Evolutionary conservation across 2,888 invertebrate genomes (phyloP).

Genomic region (Corbicula japonica): DNA sequence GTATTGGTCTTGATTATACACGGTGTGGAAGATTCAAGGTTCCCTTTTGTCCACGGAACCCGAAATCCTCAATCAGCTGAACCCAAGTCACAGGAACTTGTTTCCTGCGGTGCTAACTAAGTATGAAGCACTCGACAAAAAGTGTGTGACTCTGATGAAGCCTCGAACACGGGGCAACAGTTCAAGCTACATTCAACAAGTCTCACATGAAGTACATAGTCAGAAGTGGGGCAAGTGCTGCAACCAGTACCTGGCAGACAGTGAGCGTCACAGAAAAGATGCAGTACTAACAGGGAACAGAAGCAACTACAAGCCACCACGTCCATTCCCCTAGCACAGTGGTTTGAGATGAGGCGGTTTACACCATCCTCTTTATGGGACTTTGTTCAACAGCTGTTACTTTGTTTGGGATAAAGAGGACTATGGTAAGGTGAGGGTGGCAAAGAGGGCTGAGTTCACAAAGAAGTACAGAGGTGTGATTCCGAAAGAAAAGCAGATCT

Average conservation of each 20-base stretch:
- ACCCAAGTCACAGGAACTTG: too few species aligned
- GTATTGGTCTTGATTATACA: too few species aligned
- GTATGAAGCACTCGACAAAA: too few species aligned
- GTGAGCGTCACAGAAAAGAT: background rate
- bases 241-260: background rate
- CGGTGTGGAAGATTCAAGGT: too few species aligned
- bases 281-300: background rate
- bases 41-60: too few species aligned
- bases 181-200: slow-evolving; percentile 33
- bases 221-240: background rate
- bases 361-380: slow-evolving; percentile 62
- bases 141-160: slow-evolving; percentile 51
- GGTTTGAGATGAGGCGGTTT: slow-evolving; percentile 55
- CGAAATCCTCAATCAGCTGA: too few species aligned
- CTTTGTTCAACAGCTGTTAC: slow-evolving; percentile 28
- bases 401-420: background rate
- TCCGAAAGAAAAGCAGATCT: background rate
- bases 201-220: background rate
- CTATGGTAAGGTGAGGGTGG: slow-evolving; percentile 7
- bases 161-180: slow-evolving; percentile 66
- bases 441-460: slow-evolving; percentile 63
- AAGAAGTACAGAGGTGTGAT: background rate
- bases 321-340: background rate
- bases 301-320: background rate
- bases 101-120: too few species aligned